These are phyloP conservation scores for Torymus aiolomorphi DNA, from an alignment of 2,888 invertebrate species.

Conservation along the genomic window DNA sequence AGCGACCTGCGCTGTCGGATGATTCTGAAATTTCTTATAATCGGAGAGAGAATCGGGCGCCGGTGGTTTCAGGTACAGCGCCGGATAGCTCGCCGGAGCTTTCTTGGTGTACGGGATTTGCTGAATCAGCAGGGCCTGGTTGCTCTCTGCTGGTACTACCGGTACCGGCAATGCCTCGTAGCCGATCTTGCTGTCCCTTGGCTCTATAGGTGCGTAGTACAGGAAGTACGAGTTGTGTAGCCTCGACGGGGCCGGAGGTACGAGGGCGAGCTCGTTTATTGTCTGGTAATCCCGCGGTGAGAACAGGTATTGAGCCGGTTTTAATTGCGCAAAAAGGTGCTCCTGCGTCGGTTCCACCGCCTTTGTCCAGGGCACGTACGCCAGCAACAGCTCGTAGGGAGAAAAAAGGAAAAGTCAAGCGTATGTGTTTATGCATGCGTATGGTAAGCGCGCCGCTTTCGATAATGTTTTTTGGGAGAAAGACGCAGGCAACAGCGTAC, in stretches of 20 bases:
- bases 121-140: not conserved
- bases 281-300: conserved; percentile 14
- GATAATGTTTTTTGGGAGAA: too few relatives aligned
- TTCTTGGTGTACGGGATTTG: not conserved
- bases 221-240: not conserved
- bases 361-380: too few relatives aligned
- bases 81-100: not conserved
- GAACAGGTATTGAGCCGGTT: conserved; percentile 16
- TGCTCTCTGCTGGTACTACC: not conserved
- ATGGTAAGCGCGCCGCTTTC: too few relatives aligned
- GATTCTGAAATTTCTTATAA: conserved; percentile 17
- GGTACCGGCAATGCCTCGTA: not conserved
- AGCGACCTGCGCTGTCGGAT: not conserved
- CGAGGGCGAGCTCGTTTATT: conserved; percentile 8
- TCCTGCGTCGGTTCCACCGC: not conserved
- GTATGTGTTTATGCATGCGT: too few relatives aligned
- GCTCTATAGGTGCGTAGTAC: conserved; percentile 15
- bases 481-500: too few relatives aligned
- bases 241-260: too few relatives aligned
- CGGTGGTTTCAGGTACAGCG: conserved; percentile 43
- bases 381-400: too few relatives aligned
- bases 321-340: not conserved
- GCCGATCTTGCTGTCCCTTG: not conserved
- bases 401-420: too few relatives aligned
- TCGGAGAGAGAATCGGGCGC: conserved; percentile 13